Evolutionary conservation across 2,888 invertebrate genomes (phyloP), one percentile per base, ranked within the genome.

Genomic region (Azorinus chamasolen): DNA sequence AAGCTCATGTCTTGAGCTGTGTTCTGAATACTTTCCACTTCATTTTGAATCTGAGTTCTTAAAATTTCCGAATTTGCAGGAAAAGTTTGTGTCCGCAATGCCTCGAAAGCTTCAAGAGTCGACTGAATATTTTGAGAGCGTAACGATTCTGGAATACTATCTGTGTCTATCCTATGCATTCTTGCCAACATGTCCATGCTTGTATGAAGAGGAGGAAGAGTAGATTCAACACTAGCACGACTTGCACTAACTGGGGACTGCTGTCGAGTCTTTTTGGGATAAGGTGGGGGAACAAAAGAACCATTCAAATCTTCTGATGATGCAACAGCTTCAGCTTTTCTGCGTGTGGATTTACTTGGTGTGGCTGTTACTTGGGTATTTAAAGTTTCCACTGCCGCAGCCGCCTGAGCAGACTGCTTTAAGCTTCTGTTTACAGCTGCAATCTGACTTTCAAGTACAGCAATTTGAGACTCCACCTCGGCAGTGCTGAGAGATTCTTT

Each of bases 1-100:
- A 80, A 70, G 63, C 80, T 80, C 80, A 80, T 80, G 50, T 80
- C 80, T 18, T 80, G 80, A 18, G 80, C 80, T 14, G 75, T 80
- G 41, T 70, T 80, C 43, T 80, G 80, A 39, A 80, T 66, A n/a
- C 57, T 45, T 14, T 73, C 80, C 25, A 76, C 72, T 53, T 72
- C 76, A 68, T 64, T 71, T 12, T 46, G n/a, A 20, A 65, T 61
- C 54, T 65, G 72, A 39, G 72, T 55, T 20, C 75, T 59, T 32
- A 71, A 54, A 24, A 51, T 69, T 37, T 75, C 75, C 18, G 70
- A 53, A 53, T 61, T 65, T 16, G 80, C 76, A n/a, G 80, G 80
- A 66, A 80, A 80, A 16, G 80, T 80, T 69, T 80, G 80, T 41
- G 80, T 80, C 57, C 80, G 54, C 53, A 80, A 66, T 58, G 80